Evolutionary conservation across 2,113 vertebrate genomes (phyloP).

Genomic region (Lophotis ruficrista): DNA sequence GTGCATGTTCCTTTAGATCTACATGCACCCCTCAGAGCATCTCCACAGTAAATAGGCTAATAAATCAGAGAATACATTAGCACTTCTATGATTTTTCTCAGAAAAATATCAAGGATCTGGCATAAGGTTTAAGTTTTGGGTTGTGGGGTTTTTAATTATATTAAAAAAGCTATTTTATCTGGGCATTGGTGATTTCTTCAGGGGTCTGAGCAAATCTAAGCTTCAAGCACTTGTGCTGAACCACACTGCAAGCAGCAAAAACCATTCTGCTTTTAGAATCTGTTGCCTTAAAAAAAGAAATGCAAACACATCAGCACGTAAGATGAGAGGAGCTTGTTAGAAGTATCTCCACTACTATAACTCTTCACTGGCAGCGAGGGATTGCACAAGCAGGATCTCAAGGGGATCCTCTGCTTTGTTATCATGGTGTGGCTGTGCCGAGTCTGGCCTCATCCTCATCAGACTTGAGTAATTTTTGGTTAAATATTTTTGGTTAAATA

Average conservation of each 20-base stretch:
- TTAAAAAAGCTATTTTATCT: background rate
- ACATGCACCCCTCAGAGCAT: background rate
- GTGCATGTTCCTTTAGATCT: background rate
- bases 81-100: background rate
- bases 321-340: background rate
- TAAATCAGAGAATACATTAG: background rate
- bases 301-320: background rate
- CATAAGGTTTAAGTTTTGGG: background rate
- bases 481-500: background rate
- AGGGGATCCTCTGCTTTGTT: background rate
- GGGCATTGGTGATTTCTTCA: background rate
- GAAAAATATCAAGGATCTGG: background rate
- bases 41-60: background rate
- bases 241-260: fast-evolving
- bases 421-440: fast-evolving
- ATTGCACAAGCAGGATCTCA: background rate
- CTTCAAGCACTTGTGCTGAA: background rate
- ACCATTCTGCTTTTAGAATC: background rate
- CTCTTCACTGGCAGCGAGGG: background rate
- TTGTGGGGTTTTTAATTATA: background rate
- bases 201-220: background rate
- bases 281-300: background rate
- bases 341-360: background rate
- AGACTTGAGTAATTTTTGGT: background rate
- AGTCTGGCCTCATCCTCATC: background rate